Base-by-base conservation (phyloP, 2,888 invertebrate species). In the Hyles lineata region DNA sequence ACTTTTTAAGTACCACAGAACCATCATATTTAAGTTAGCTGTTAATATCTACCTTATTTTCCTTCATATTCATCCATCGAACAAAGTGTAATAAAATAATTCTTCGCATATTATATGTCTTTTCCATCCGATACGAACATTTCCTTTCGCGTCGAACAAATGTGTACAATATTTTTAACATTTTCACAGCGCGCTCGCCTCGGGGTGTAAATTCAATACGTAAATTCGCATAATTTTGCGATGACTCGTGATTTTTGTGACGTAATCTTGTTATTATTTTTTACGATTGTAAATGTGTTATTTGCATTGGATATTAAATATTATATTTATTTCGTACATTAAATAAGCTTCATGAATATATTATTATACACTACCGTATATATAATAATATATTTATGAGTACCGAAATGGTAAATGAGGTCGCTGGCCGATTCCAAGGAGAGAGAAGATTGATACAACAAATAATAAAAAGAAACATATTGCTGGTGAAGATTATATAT, bases 171-270 rank as follows among this genome's bases (percentile, higher is more conserved):
- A 73, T 78, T 77, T 78, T 81, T 63, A 23, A 19, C 58, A 67
- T 67, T 35, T 81, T 79, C 73, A 71, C 76, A 74, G 77, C 79
- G 78, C 75, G 77, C 80, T 76, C 79, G 82, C 81, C 80, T 76
- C 76, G 63, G 78, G 81, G 76, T 75, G 76, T 81, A 82, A 79
- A 83, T 81, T 84, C 80, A 79, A 81, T 83, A 81, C 79, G 83
- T 75, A 80, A 81, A 83, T 83, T 79, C 76, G 76, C 75, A 79
- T 80, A 79, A 79, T 78, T 74, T 78, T 59, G 73, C 75, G 62
- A 35, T 55, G 70, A 32, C 72, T 72, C 73, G 73, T 70, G 76
- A 78, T 79, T 78, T 70, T 70, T 70, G 23, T n/a, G 32, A 43
- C 55, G 23, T 58, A 72, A 58, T 43, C 63, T 15, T 23, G 55